phyloP scores from a whole-genome alignment of 1,140 invertebrate species.

The Maniola jurtina region DNA sequence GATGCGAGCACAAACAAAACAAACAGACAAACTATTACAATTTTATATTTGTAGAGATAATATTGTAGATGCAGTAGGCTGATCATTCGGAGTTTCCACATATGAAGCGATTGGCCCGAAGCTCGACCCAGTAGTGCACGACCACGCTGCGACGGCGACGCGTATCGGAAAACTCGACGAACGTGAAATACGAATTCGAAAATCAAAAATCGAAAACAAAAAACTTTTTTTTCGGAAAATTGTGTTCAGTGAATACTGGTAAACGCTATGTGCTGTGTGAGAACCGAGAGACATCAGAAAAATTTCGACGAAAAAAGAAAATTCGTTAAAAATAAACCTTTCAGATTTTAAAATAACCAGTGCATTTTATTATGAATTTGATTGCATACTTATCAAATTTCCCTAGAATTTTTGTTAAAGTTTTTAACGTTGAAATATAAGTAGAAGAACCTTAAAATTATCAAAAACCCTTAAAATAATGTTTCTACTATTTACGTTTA shows the following conservation, averaged over 20 bases:
- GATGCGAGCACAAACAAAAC: too few species aligned
- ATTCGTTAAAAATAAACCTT: background rate
- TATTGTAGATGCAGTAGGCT: conserved; percentile 29
- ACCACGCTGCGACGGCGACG: conserved; percentile 54
- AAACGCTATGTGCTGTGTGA: background rate
- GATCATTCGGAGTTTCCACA: conserved; percentile 56
- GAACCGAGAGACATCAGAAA: background rate
- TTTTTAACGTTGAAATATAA: too few species aligned
- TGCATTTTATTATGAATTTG: too few species aligned
- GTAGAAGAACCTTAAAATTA: too few species aligned
- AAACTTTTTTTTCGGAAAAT: conserved; percentile 3
- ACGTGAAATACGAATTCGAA: conserved; percentile 29
- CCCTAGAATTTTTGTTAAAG: too few species aligned
- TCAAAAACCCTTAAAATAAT: too few species aligned
- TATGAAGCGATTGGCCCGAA: conserved; percentile 49
- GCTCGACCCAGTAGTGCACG: conserved; percentile 62
- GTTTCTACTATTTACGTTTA: too few species aligned
- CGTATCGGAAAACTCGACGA: conserved; percentile 44
- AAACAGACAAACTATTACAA: too few species aligned
- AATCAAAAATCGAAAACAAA: conserved; percentile 14
- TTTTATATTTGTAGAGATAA: too few species aligned
- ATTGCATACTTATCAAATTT: too few species aligned
- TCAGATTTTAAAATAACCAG: too few species aligned
- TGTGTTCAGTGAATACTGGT: conserved; percentile 26
- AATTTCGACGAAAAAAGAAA: background rate